Conservation (phyloP, 2,888 invertebrate species). For the Tipula vernalis region DNA sequence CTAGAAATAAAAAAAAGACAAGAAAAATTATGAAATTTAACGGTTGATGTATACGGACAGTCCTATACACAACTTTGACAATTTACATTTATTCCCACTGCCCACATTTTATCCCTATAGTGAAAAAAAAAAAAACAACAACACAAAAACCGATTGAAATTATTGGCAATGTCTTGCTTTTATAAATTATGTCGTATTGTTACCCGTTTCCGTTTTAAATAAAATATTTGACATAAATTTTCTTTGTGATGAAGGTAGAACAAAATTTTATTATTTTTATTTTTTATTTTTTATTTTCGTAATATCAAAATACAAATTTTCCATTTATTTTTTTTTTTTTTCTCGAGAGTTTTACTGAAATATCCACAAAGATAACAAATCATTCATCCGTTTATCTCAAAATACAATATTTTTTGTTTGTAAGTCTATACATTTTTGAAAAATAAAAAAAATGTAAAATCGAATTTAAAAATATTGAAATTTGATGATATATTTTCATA, state of each 20-base stretch:
- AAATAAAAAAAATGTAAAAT: background rate
- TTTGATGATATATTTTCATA: background rate
- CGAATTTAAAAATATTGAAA: background rate
- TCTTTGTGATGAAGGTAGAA: background rate
- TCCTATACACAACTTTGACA: background rate
- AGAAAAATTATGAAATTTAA: background rate
- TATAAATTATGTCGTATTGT: background rate
- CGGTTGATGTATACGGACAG: background rate
- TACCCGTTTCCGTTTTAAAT: background rate
- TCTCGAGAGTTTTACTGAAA: background rate
- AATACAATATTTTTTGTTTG: background rate
- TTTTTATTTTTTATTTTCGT: background rate
- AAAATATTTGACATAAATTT: slow-evolving; percentile 4
- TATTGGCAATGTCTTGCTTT: background rate
- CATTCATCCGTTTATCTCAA: background rate
- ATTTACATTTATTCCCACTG: background rate
- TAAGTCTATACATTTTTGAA: background rate
- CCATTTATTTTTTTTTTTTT: background rate
- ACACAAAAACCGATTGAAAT: background rate
- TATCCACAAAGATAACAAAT: background rate
- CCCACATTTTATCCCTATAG: background rate
- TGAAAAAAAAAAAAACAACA: background rate
- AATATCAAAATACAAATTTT: background rate
- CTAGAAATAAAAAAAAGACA: background rate
- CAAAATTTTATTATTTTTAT: background rate